Base-by-base conservation (phyloP, 2,113 vertebrate species). In the Ceratotherium simum region DNA sequence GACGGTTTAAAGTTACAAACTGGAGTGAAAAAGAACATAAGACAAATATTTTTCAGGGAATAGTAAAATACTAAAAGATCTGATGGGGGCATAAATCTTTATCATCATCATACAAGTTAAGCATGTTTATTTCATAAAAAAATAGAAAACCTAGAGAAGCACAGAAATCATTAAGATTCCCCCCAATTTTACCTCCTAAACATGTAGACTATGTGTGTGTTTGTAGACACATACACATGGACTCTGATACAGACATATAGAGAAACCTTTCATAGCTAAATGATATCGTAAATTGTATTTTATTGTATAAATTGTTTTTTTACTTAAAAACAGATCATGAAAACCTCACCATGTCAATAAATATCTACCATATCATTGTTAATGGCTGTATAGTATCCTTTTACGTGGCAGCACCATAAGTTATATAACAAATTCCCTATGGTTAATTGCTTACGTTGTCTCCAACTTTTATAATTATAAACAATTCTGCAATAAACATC, bases 181-280 rank as follows among this genome's bases (percentile, higher is more conserved):
- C 16, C 36, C 51, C 8, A 95, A 70, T 88, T 65, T 20, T 0
- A 76, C 29, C 51, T 90, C 54, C 42, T 69, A 95, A 27, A 51
- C 25, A 65, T 29, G n/a, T 62, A 85, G 33, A 76, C 6, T 90
- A 8, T 25, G 4, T 46, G 23, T 85, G 6, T 67, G 29, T 73
- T 46, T 90, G 4, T 67, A 80, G 25, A 51, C 6, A 76, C 17
- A 14, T 18, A 67, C 7, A 42, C 36, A 81, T 27, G 2, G 51
- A 90, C 88, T 72, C 29, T 73, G 62, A 80, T 79, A 48, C 0
- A 90, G 21, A 70, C 17, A 21, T 2, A 65, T 1, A 73, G 8
- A 91, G 8, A 95, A 96, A 65, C 65, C 10, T 67, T 95, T 79
- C 56, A 91, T 94, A 64, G 18, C 20, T 54, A 94, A 86, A 48